Evolutionary conservation across 1,140 invertebrate genomes (phyloP).

Genomic region (Trachymyrmex septentrionalis): DNA sequence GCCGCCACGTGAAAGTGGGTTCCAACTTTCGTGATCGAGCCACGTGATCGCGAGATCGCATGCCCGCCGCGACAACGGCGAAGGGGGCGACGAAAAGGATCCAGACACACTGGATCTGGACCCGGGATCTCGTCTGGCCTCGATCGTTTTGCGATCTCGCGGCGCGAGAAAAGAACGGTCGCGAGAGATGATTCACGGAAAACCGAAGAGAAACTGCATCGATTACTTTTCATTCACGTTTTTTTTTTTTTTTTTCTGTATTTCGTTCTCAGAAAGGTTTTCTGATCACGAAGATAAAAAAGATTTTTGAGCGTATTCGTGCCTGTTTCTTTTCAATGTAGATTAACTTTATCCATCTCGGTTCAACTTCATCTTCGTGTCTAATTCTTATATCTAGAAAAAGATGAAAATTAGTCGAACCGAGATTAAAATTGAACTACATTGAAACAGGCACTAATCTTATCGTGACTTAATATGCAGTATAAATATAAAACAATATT

Average conservation of each 20-base stretch:
- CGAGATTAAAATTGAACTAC: too few species aligned
- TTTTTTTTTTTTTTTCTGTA: background rate
- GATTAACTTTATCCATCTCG: too few species aligned
- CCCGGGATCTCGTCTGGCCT: conserved; percentile 72
- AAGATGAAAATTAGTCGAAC: too few species aligned
- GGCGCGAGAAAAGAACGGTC: conserved; percentile 43
- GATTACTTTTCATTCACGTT: background rate
- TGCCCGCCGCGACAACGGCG: conserved; percentile 50
- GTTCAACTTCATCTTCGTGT: too few species aligned
- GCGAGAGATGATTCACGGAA: conserved; percentile 22
- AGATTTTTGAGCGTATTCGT: too few species aligned
- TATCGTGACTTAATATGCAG: too few species aligned
- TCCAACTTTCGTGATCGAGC: conserved; percentile 78
- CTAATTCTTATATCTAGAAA: too few species aligned
- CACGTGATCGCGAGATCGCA: conserved; percentile 66
- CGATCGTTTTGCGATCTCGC: conserved; percentile 68
- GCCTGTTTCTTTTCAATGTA: too few species aligned
- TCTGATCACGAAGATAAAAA: too few species aligned
- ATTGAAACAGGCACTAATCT: too few species aligned
- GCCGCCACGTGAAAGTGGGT: conserved; percentile 81
- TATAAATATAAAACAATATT: too few species aligned
- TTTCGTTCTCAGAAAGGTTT: too few species aligned
- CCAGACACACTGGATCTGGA: conserved; percentile 55
- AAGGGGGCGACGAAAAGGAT: conserved; percentile 69
- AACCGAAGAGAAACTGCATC: conserved; percentile 4